Percentiles rank a stretch among this genome's conserved stretches.
phyloP scores from a whole-genome alignment of 1,140 invertebrate species.

The Tenebrio molitor region DNA sequence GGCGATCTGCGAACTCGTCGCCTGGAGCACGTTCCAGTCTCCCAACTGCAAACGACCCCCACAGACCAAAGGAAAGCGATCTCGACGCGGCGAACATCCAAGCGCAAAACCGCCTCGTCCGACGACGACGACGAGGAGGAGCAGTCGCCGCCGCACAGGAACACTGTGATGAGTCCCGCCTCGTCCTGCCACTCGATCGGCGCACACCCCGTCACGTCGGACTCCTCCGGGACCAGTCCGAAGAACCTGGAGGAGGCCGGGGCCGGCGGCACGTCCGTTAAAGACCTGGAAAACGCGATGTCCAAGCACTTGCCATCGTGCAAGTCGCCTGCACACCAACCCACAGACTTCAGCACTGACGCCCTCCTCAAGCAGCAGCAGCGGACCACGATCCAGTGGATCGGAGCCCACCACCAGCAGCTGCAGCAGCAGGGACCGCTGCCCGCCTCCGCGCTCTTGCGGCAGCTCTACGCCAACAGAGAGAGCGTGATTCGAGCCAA shows the following conservation, averaged over 20 bases:
- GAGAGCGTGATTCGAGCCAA: slow-evolving; percentile 95
- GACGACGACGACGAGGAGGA: slow-evolving; percentile 71
- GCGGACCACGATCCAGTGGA: slow-evolving; percentile 94
- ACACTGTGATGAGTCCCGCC: slow-evolving; percentile 72
- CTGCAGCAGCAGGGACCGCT: slow-evolving; percentile 70
- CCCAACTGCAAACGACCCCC: slow-evolving; percentile 64
- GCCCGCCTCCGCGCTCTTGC: slow-evolving; percentile 87
- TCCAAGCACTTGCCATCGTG: slow-evolving; percentile 91
- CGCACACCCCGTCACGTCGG: slow-evolving; percentile 65
- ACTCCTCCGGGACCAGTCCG: slow-evolving; percentile 66
- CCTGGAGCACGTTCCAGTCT: slow-evolving; percentile 67
- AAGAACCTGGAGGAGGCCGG: slow-evolving; percentile 64
- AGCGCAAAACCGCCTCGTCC: slow-evolving; percentile 72
- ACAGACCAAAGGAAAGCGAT: slow-evolving; percentile 60
- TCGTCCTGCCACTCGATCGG: slow-evolving; percentile 70
- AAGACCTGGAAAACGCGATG: slow-evolving; percentile 96
- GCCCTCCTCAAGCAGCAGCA: slow-evolving; percentile 85
- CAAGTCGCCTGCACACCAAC: slow-evolving; percentile 74
- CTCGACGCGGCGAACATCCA: slow-evolving; percentile 66
- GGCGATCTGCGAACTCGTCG: slow-evolving; percentile 70
- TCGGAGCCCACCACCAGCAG: slow-evolving; percentile 84
- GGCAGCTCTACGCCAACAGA: slow-evolving; percentile 92
- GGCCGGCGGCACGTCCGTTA: slow-evolving; percentile 77
- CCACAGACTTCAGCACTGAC: slow-evolving; percentile 90
- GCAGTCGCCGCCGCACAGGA: slow-evolving; percentile 63